These are phyloP conservation scores for Pseudococcus longispinus DNA, from an alignment of 2,888 invertebrate species.

Conservation along the genomic window DNA sequence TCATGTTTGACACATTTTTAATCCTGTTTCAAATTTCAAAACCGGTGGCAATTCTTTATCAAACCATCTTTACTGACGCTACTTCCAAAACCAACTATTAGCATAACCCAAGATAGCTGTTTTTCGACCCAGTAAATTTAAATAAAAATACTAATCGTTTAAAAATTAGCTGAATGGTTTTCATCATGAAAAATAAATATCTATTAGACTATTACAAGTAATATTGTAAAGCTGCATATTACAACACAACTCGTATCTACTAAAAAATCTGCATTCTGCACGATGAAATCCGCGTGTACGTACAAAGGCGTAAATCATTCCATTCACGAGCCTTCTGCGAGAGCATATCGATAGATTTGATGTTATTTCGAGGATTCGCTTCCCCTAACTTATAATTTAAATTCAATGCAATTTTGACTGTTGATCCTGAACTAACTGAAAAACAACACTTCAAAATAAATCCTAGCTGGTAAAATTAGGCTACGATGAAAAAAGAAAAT, in stretches of 20 bases:
- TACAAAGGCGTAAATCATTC: neutral
- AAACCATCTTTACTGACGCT: too few relatives aligned
- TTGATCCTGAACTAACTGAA: conserved; percentile 45
- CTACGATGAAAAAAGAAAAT: neutral
- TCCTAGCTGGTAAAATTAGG: neutral
- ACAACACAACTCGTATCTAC: neutral
- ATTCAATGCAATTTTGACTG: conserved; percentile 41
- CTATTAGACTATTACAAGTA: too few relatives aligned
- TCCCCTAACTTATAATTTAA: neutral
- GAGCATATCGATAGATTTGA: neutral
- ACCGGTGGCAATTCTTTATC: too few relatives aligned
- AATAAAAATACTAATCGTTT: too few relatives aligned
- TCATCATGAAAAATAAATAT: too few relatives aligned
- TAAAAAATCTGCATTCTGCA: neutral
- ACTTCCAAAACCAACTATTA: too few relatives aligned
- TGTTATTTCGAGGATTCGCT: neutral
- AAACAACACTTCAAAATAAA: conserved; percentile 38
- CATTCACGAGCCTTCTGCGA: neutral
- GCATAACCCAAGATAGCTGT: too few relatives aligned
- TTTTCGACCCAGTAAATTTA: too few relatives aligned
- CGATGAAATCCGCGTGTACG: neutral
- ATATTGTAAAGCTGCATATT: too few relatives aligned
- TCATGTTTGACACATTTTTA: too few relatives aligned
- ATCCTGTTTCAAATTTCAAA: too few relatives aligned
- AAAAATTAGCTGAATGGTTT: too few relatives aligned